Base-by-base conservation (phyloP, 2,113 vertebrate species). In the Aptenodytes patagonicus region DNA sequence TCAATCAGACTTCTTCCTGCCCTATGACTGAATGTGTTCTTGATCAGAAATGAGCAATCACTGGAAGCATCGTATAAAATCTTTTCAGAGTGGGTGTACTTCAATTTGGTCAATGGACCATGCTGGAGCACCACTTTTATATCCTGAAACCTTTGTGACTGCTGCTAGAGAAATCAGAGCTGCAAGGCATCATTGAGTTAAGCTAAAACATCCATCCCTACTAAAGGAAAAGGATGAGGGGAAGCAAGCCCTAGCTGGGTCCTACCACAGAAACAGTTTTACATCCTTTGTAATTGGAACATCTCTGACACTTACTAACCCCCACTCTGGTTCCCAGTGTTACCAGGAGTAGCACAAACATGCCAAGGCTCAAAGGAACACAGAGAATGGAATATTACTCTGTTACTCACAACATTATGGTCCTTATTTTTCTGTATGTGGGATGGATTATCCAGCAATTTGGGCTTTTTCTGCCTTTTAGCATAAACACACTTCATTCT, bases 11-110 rank as follows among this genome's bases (percentile, higher is more conserved):
- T 90, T 77, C 64, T 83, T 70, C 21, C 38, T 91, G 22, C 64
- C 40, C 40, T 91, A 28, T 2, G 7, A 64, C 55, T 84, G 78
- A 93, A 81, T 76, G 57, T 82, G 29, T 62, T 94, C 83, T 91
- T 95, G 80, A 79, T 79, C 89, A 70, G 40, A 94, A 94, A 91
- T 84, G 69, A 91, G 47, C 69, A 91, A 91, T 96, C 77, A 91
- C 47, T 72, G 69, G 79, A 95, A 92, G 24, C 60, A 78, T 54
- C 0, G 0, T 82, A 64, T 19, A 79, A 78, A 87, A 84, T 61
- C 60, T 81, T 96, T 62, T 89, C 69, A 78, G 60, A 21, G 42
- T 71, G 44, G 9, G 11, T 90, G 36, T 83, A 52, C 52, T 93
- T 87, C 88, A 90, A 28, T 87, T 60, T 87, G 68, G 11, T 47